These are phyloP conservation scores for Istiophorus platypterus DNA, from an alignment of 2,113 vertebrate species.

Conservation along the genomic window DNA sequence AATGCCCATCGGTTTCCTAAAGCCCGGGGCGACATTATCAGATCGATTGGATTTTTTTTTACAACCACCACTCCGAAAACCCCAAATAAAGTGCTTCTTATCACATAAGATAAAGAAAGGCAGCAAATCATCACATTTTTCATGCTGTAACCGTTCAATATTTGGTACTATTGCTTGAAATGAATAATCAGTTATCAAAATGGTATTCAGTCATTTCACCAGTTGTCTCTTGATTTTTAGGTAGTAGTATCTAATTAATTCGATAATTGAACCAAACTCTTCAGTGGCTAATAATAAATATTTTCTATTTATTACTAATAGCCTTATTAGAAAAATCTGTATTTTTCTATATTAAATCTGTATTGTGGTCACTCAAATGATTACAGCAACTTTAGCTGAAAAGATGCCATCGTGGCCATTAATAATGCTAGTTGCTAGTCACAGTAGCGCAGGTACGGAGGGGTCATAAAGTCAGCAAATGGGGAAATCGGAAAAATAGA, in stretches of 20 bases:
- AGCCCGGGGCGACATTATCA: not conserved
- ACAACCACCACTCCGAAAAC: not conserved
- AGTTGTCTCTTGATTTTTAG: not conserved
- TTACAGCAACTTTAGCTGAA: too few relatives aligned
- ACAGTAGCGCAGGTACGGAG: not conserved
- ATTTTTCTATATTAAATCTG: not conserved
- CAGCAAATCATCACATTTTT: not conserved
- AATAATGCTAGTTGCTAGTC: not conserved
- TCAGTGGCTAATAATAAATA: not conserved
- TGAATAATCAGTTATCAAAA: not conserved
- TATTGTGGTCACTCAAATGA: not conserved
- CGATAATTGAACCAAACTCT: not conserved
- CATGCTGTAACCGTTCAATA: not conserved
- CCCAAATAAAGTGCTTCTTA: not conserved
- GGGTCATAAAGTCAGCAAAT: not conserved
- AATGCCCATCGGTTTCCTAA: not conserved
- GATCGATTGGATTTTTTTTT: not conserved
- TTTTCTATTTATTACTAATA: too few relatives aligned
- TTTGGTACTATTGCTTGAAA: not conserved
- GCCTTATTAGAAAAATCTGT: too few relatives aligned
- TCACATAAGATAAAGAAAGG: constrained; percentile 15
- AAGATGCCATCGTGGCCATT: too few relatives aligned
- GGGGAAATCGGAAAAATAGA: too few relatives aligned
- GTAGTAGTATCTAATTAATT: not conserved
- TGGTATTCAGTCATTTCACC: not conserved